Evolutionary conservation across 2,113 vertebrate genomes (phyloP).

Genomic region (Pseudorasbora parva): DNA sequence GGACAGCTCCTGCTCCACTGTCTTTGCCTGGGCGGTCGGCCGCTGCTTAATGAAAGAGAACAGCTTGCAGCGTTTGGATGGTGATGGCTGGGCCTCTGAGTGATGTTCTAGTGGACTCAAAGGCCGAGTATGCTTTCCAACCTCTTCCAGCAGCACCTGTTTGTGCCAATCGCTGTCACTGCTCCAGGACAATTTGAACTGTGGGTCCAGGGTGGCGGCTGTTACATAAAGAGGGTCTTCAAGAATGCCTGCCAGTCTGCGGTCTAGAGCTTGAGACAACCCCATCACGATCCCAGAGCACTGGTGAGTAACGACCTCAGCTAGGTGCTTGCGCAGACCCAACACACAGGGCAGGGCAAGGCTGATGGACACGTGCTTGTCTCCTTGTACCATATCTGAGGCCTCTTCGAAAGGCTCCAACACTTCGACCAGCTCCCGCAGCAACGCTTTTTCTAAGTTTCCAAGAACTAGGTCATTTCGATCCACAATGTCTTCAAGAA

Average conservation of each 20-base stretch:
- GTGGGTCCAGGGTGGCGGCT: slow-evolving; percentile 79
- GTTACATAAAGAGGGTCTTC: slow-evolving; percentile 79
- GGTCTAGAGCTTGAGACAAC: slow-evolving; percentile 74
- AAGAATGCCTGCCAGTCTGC: slow-evolving; percentile 71
- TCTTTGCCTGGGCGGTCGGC: slow-evolving; percentile 77
- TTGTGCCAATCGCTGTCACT: slow-evolving; percentile 79
- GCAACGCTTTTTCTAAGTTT: slow-evolving; percentile 67
- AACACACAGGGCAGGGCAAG: slow-evolving; percentile 79
- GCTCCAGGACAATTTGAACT: slow-evolving; percentile 84
- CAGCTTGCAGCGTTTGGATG: slow-evolving; percentile 77
- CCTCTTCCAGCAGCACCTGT: slow-evolving; percentile 76
- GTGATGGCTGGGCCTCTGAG: slow-evolving; percentile 67
- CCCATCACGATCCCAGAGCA: slow-evolving; percentile 70
- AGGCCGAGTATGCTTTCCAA: slow-evolving; percentile 72
- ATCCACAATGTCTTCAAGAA: slow-evolving; percentile 78
- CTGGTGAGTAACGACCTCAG: slow-evolving; percentile 72
- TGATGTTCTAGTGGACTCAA: slow-evolving; percentile 62
- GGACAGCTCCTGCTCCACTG: slow-evolving; percentile 78
- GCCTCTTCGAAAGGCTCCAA: slow-evolving; percentile 81
- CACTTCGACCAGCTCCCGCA: slow-evolving; percentile 75
- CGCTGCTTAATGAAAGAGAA: slow-evolving; percentile 84
- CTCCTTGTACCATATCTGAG: slow-evolving; percentile 79
- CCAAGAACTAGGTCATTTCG: slow-evolving; percentile 71
- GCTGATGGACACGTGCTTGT: slow-evolving; percentile 77
- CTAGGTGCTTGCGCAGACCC: slow-evolving; percentile 79